phyloP scores from a whole-genome alignment of 2,113 vertebrate species.

The Synodontis membranacea region DNA sequence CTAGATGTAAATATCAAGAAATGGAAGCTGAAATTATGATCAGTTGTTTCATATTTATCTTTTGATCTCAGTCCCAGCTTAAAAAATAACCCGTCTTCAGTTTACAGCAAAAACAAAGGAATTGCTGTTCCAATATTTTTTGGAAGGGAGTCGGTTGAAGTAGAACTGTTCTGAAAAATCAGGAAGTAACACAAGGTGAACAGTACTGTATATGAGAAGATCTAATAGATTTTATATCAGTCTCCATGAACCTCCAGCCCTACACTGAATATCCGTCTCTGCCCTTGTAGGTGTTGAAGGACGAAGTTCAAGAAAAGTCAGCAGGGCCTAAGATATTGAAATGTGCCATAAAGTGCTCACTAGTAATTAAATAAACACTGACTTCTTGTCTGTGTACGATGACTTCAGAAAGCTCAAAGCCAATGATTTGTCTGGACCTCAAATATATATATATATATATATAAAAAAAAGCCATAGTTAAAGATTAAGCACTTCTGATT shows the following conservation, averaged over 20 bases:
- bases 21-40: neutral
- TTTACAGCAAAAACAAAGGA: neutral
- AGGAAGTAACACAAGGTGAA: slow-evolving; percentile 11
- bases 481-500: slow-evolving; percentile 15
- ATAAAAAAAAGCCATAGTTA: neutral
- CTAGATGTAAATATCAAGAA: neutral
- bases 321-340: neutral
- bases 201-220: slow-evolving; percentile 19
- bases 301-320: neutral
- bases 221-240: neutral
- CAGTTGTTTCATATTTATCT: neutral
- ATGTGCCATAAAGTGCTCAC: neutral
- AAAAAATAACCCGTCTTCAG: too few relatives aligned
- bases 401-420: neutral
- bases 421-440: neutral
- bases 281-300: neutral
- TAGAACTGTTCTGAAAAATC: slow-evolving; percentile 5
- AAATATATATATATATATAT: neutral
- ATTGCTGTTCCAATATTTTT: neutral
- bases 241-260: neutral
- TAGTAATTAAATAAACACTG: neutral
- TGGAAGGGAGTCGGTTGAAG: neutral
- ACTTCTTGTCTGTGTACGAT: neutral
- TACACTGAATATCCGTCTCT: neutral
- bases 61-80: neutral